Percentiles rank a stretch among this genome's conserved stretches.
These are phyloP conservation scores for Pterophyllum scalare DNA, from an alignment of 2,113 vertebrate genomes.

Conservation along the genomic window DNA sequence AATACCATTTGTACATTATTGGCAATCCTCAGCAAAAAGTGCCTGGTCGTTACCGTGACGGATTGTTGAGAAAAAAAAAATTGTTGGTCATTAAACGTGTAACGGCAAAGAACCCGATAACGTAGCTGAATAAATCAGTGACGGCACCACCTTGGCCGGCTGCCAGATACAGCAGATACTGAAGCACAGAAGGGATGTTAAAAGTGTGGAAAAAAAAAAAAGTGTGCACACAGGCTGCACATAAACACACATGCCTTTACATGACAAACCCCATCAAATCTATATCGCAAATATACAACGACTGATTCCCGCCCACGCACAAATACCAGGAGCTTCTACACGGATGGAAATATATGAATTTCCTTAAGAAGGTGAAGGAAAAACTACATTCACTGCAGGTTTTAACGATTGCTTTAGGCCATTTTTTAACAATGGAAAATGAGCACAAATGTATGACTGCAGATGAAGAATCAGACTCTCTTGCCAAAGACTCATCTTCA, in stretches of 20 bases:
- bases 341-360: neutral
- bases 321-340: conserved; percentile 10
- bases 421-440: neutral
- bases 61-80: conserved; percentile 23
- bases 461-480: neutral
- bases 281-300: neutral
- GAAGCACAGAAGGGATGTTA: conserved; percentile 1
- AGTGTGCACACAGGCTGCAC: neutral
- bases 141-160: conserved; percentile 4
- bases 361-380: neutral
- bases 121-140: conserved; percentile 38
- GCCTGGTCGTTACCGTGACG: neutral
- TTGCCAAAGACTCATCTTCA: neutral
- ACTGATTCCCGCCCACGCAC: neutral
- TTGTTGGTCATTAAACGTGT: conserved; percentile 15
- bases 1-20: neutral
- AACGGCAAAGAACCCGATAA: neutral
- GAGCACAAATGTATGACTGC: neutral
- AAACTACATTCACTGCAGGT: neutral
- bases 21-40: neutral
- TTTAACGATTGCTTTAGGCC: neutral
- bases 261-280: neutral
- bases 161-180: conserved; percentile 22
- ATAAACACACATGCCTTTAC: neutral
- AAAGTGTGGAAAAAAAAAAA: neutral